Conservation (phyloP, 2,888 invertebrate genomes). For the Sesia bembeciformis region DNA sequence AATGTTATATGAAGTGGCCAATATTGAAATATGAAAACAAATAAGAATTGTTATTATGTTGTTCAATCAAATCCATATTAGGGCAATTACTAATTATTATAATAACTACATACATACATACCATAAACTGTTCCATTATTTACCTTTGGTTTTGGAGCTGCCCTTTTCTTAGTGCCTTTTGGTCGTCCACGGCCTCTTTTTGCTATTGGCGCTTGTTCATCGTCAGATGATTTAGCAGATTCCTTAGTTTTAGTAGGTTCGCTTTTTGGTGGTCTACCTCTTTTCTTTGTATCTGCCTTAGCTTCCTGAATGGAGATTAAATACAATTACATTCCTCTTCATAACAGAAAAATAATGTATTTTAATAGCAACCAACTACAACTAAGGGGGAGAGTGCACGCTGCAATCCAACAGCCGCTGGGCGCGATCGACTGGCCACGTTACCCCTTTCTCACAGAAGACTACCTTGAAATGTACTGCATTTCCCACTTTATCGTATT, state of each 20-base stretch:
- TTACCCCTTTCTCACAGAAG: too few species aligned
- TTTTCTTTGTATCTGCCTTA: constrained; percentile 64
- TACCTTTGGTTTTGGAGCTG: constrained; percentile 61
- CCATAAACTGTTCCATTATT: background rate
- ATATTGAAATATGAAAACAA: too few species aligned
- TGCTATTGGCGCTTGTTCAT: constrained; percentile 68
- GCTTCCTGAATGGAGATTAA: constrained; percentile 41
- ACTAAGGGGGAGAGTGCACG: too few species aligned
- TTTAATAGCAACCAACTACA: background rate
- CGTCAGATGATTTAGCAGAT: constrained; percentile 68
- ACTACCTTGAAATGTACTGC: too few species aligned
- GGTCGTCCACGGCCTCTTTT: constrained; percentile 73
- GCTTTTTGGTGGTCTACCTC: constrained; percentile 49
- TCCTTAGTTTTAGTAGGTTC: constrained; percentile 54
- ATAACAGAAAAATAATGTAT: background rate
- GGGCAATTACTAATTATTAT: too few species aligned
- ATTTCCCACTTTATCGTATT: too few species aligned
- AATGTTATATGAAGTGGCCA: too few species aligned
- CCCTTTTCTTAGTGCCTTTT: constrained; percentile 72
- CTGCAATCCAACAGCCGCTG: too few species aligned
- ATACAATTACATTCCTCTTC: background rate
- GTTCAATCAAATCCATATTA: too few species aligned
- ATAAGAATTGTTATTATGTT: too few species aligned
- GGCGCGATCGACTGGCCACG: too few species aligned
- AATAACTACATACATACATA: too few species aligned